Evolutionary conservation across 2,888 invertebrate species (phyloP).

Genomic region (Caenorhabditis zanzibari): DNA sequence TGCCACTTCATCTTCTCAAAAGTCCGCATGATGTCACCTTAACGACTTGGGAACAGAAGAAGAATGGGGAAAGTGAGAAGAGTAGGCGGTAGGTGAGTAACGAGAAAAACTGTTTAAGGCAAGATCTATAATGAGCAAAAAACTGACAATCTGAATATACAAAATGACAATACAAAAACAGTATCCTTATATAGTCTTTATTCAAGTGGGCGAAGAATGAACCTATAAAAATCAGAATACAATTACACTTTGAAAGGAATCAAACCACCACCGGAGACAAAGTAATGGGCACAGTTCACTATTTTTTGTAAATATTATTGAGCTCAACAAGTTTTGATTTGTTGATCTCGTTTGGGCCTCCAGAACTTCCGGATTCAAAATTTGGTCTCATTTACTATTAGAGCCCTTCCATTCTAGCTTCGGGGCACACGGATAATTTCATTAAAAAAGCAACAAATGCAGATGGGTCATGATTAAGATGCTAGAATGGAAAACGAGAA

Average conservation of each 20-base stretch:
- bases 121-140: background rate
- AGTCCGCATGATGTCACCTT: constrained; percentile 43
- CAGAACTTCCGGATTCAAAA: constrained; percentile 25
- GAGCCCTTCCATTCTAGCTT: too few species aligned
- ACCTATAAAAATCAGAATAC: background rate
- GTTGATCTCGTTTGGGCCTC: constrained; percentile 9
- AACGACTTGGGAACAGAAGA: constrained; percentile 18
- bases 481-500: background rate
- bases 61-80: background rate
- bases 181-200: background rate
- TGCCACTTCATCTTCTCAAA: constrained; percentile 51
- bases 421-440: constrained; percentile 25
- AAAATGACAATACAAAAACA: background rate
- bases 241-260: background rate
- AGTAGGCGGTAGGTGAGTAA: constrained; percentile 23
- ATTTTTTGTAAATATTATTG: constrained; percentile 14
- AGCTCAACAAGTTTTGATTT: constrained; percentile 2
- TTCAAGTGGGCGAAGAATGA: background rate
- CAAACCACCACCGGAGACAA: constrained; percentile 1
- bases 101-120: background rate
- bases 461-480: constrained; percentile 48
- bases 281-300: constrained; percentile 5
- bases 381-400: constrained; percentile 22
- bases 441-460: constrained; percentile 25
- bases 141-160: background rate